Base-by-base conservation (phyloP, 2,888 invertebrate species). In the Drosophila picticornis region DNA sequence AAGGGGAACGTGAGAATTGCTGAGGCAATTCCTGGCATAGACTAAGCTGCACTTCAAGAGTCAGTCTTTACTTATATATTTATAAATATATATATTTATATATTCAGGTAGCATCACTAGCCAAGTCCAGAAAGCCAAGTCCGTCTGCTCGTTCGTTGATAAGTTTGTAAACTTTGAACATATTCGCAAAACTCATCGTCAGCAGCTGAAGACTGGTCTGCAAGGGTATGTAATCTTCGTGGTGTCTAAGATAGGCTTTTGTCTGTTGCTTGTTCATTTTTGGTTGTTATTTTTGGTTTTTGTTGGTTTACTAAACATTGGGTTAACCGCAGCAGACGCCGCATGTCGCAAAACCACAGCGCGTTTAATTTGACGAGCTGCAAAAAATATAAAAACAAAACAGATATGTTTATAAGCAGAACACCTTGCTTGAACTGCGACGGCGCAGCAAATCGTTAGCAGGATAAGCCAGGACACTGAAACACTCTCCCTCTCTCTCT, bases 341-440 rank as follows among this genome's bases (percentile, higher is more conserved):
- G 83, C 91, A 84, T 85, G 91, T 81, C 75, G 75, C 77, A 75
- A 77, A 90, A 91, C 91, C 91, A 84, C 90, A 90, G 80, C 85
- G 83, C 90, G 90, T 91, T 91, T 91, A 88, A 90, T 91, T 90
- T 77, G 90, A 66, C 69, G 57, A 65, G 69, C 72, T 61, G 59
- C 57, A 72, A 58, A 60, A 53, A 72, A 52, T 4, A 32, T 2
- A 52, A 22, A 52, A 22, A 22, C n/a, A 32, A 34, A 55, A 36
- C 25, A 34, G 34, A 34, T 25, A 53, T 34, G 19, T 19, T 4
- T 34, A 25, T 11, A 64, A 53, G 53, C 71, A 78, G 78, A 65
- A 86, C 90, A 86, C 90, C 86, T 86, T 90, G 81, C 76, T 50
- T 62, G 38, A 62, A 22, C 52, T 52, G 51, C 38, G 4, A 43